phyloP scores from a whole-genome alignment of 2,113 vertebrate genomes.

The Blennius ocellaris region DNA sequence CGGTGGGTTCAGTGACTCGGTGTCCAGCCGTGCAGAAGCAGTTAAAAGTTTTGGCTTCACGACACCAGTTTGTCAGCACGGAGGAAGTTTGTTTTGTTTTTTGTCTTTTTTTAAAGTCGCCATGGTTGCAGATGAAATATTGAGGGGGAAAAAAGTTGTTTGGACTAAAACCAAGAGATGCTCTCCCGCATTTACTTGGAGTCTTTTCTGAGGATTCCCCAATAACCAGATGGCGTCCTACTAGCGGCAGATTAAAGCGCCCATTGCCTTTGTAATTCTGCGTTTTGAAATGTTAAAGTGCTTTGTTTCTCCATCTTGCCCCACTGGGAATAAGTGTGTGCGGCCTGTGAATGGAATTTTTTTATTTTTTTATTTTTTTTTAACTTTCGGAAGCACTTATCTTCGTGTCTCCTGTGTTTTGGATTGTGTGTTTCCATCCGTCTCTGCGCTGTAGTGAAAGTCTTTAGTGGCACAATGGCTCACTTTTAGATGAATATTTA shows the following conservation, averaged over 20 bases:
- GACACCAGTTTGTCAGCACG: background rate
- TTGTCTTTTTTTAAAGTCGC: constrained; percentile 46
- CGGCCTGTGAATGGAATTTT: constrained; percentile 2
- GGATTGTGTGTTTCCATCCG: no score
- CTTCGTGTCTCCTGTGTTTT: no score
- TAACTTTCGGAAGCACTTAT: background rate
- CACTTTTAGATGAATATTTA: no score
- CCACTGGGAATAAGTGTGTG: constrained; percentile 15
- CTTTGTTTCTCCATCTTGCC: constrained; percentile 29
- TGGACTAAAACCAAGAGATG: constrained; percentile 54
- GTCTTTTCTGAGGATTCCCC: constrained; percentile 38
- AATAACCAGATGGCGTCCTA: constrained; percentile 64
- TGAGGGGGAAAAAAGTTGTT: constrained; percentile 14
- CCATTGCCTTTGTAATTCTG: constrained; percentile 50
- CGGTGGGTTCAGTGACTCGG: constrained; percentile 30
- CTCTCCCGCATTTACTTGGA: constrained; percentile 30
- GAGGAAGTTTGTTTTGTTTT: no score
- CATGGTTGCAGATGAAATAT: constrained; percentile 60
- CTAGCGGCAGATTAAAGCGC: constrained; percentile 58
- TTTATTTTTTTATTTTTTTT: no score
- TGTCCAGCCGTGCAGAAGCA: constrained; percentile 28
- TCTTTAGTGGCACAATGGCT: no score
- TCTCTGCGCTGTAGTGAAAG: no score
- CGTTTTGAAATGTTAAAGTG: constrained; percentile 48
- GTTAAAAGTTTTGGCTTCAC: constrained; percentile 27